Conservation (phyloP, 2,113 vertebrate genomes). For the Corapipo altera region DNA sequence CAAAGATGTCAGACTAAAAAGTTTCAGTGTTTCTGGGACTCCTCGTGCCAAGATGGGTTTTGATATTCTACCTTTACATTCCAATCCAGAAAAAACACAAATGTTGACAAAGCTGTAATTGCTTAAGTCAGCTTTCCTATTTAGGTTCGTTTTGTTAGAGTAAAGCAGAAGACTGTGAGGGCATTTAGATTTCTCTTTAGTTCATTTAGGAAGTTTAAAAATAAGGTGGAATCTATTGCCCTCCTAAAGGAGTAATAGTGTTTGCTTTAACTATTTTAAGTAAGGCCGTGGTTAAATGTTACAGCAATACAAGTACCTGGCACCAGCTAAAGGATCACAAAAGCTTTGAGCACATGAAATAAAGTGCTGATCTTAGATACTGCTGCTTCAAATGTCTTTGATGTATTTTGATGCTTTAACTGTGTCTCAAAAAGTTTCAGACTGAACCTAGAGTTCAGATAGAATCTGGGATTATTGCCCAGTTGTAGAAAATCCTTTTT, state of each 20-base stretch:
- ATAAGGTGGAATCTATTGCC: background rate
- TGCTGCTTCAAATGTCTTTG: background rate
- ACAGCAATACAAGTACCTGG: background rate
- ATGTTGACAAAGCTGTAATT: conserved; percentile 37
- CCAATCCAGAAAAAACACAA: background rate
- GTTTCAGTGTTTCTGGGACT: background rate
- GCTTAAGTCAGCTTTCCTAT: conserved; percentile 12
- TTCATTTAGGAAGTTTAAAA: background rate
- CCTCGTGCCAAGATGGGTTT: background rate
- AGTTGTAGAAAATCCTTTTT: background rate
- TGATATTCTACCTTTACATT: conserved; percentile 26
- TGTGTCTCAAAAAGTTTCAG: background rate
- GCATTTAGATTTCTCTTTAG: background rate
- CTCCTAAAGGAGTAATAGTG: background rate
- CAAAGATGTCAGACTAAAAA: conserved; percentile 31
- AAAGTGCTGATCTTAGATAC: background rate
- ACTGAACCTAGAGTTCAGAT: background rate
- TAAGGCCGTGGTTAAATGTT: background rate
- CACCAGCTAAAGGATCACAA: background rate
- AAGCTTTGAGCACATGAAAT: background rate
- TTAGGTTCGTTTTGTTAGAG: background rate
- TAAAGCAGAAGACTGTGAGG: background rate
- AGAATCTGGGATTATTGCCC: background rate
- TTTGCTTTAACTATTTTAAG: background rate
- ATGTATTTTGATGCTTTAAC: background rate